These are phyloP conservation scores for Drosophila atroscutellata DNA, from an alignment of 2,888 invertebrate genomes.

Conservation along the genomic window DNA sequence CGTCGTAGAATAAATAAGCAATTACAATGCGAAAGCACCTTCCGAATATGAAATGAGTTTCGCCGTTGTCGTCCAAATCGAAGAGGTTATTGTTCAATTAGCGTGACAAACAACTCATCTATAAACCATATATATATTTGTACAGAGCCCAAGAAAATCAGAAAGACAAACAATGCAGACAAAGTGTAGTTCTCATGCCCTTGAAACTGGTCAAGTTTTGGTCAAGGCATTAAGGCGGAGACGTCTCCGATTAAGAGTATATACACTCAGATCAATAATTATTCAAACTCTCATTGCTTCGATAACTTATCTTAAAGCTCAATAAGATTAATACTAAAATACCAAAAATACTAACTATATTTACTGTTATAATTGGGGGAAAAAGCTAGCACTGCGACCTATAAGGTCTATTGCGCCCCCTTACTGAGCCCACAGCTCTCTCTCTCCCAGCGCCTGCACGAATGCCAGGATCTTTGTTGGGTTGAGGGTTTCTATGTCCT, in stretches of 20 bases:
- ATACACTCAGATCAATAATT: background rate
- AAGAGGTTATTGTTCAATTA: constrained; percentile 66
- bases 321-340: too few relatives aligned
- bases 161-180: constrained; percentile 14
- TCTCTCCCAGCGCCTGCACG: too few relatives aligned
- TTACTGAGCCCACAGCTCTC: too few relatives aligned
- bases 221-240: background rate
- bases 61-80: constrained; percentile 20
- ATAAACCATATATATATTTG: constrained; percentile 43
- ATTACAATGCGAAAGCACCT: constrained; percentile 8
- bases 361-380: background rate
- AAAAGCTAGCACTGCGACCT: too few relatives aligned
- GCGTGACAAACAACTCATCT: constrained; percentile 55
- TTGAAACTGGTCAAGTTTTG: background rate
- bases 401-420: too few relatives aligned
- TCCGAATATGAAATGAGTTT: constrained; percentile 10
- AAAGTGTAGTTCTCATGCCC: background rate
- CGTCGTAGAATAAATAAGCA: constrained; percentile 8
- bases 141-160: background rate
- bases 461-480: too few relatives aligned
- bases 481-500: too few relatives aligned
- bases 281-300: background rate
- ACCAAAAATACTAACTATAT: background rate
- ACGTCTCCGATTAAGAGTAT: background rate
- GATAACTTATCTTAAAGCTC: background rate